These are phyloP conservation scores for Prosapia bicincta DNA, from an alignment of 2,888 invertebrate species.

Conservation along the genomic window DNA sequence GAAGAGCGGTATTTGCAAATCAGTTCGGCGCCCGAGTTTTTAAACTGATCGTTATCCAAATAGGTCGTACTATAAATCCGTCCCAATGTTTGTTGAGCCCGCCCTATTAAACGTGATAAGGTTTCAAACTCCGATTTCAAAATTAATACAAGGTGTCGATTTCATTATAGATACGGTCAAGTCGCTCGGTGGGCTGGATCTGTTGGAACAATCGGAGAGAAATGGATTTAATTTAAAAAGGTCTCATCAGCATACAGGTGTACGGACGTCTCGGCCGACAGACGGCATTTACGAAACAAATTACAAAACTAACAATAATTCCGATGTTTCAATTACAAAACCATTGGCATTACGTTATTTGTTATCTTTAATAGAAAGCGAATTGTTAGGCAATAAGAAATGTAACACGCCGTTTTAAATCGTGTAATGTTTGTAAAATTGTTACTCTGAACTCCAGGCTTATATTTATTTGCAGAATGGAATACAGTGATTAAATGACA, in stretches of 20 bases:
- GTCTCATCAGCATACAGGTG: neutral
- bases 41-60: neutral
- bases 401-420: too few relatives aligned
- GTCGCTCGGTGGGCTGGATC: neutral
- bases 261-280: neutral
- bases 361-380: too few relatives aligned
- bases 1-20: neutral
- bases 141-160: slow-evolving; percentile 28
- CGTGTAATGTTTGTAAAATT: too few relatives aligned
- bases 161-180: slow-evolving; percentile 22
- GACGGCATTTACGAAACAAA: neutral
- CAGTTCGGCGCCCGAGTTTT: neutral
- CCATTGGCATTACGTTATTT: too few relatives aligned
- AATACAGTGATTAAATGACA: too few relatives aligned
- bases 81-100: slow-evolving; percentile 17
- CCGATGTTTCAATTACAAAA: neutral
- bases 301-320: neutral
- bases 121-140: slow-evolving; percentile 1
- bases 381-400: too few relatives aligned
- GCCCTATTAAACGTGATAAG: slow-evolving; percentile 11
- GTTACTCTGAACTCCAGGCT: too few relatives aligned
- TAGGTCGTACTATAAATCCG: neutral
- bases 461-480: too few relatives aligned
- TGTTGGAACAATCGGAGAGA: neutral
- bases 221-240: neutral